A percentile compares a stretch with the other conserved stretches of the same genome.
These are phyloP conservation scores for Leptestheria dahalacensis DNA, from an alignment of 1,140 invertebrate species.

Conservation along the genomic window DNA sequence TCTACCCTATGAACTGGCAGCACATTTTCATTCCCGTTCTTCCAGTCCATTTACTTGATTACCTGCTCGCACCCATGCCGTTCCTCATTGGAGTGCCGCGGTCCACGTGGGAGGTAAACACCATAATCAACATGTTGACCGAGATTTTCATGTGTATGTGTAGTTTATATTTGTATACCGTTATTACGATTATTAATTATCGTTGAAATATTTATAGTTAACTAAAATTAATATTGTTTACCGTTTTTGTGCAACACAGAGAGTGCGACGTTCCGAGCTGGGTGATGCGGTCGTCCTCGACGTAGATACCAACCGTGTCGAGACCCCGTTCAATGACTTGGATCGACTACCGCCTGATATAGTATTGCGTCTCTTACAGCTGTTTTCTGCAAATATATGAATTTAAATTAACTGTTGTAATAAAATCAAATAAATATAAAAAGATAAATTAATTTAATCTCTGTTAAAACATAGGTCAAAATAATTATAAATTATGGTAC, in stretches of 20 bases:
- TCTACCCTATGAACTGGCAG: conserved; percentile 97
- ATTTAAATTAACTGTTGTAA: no score
- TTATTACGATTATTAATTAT: not conserved
- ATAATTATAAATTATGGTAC: conserved; percentile 9
- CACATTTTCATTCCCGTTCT: conserved; percentile 92
- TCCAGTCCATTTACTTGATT: conserved; percentile 72
- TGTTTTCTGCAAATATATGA: no score
- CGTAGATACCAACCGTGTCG: conserved; percentile 70
- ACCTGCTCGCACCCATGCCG: conserved; percentile 49
- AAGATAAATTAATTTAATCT: no score
- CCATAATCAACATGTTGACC: not conserved
- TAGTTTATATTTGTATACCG: not conserved
- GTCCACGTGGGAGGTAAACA: conserved; percentile 55
- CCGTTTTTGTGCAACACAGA: conserved; percentile 35
- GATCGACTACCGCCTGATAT: conserved; percentile 62
- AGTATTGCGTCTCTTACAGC: conserved; percentile 25
- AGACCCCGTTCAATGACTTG: conserved; percentile 74
- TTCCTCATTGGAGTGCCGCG: conserved; percentile 85
- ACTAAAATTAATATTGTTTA: not conserved
- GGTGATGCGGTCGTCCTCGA: conserved; percentile 84
- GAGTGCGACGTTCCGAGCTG: conserved; percentile 46
- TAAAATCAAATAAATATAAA: no score
- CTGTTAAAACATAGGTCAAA: no score
- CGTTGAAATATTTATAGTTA: not conserved
- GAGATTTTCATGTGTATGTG: not conserved